Base-by-base conservation (phyloP, 1,140 invertebrate genomes). In the Liolophura sinensis region DNA sequence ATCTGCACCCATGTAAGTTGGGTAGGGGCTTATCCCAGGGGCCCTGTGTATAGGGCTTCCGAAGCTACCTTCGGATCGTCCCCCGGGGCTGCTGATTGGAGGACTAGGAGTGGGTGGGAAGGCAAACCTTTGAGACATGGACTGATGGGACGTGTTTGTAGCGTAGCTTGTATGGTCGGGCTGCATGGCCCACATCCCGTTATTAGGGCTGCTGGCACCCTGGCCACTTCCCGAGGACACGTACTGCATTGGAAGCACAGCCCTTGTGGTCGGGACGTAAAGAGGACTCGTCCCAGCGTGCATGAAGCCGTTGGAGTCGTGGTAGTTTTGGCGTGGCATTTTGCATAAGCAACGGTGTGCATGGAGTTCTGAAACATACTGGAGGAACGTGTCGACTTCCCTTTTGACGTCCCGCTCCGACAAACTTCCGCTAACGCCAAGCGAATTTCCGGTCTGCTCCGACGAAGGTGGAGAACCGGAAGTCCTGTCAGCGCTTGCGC, bases 261-360 rank as follows among this genome's bases (percentile, higher is more conserved):
- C 62, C 20, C 81, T 67, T 1, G 79, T 78, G n/a, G 81, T 79
- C 0, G 81, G 81, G 9, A 81, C 81, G 67, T 80, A 82, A 22
- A 82, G 75, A 1, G 81, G 78, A 62, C 74, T 81, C n/a, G 78
- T 58, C 25, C 72, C 69, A 18, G 75, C 64, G 40, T 75, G 74
- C 60, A 79, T 70, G 60, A 73, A 79, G 22, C 73, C 71, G 51
- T 74, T 73, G 15, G 65, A 48, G 65, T 68, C 58, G 65, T 70
- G n/a, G 72, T 68, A 11, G 72, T 69, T 49, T 74, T 73, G 49
- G 67, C 67, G 20, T 52, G 62, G 64, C 74, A 75, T 3, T 68
- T 70, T 5, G 74, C 55, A 78, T 68, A 9, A n/a, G 69, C 68
- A 70, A 77, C 73, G 0, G 76, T 27, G 49, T 75, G 75, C 70